A percentile compares a stretch with the other conserved stretches of the same genome.
phyloP scores from a whole-genome alignment of 2,113 vertebrate genomes.

The Mus pahari region DNA sequence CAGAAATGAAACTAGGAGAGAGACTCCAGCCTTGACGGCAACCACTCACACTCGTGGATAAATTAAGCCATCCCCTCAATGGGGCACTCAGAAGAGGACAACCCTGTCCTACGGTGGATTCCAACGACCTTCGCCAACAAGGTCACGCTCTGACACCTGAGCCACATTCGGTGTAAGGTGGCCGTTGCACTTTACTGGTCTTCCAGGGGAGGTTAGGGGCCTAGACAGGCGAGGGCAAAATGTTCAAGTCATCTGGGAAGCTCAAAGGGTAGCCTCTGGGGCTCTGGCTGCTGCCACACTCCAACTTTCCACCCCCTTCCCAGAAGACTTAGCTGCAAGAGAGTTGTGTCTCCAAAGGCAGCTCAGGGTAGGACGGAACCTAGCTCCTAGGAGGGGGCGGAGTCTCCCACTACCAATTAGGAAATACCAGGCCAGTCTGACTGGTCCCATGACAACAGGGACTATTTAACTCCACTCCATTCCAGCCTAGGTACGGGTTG shows the following conservation, averaged over 20 bases:
- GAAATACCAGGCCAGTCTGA: not conserved
- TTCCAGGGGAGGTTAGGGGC: not conserved
- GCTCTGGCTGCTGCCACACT: rapidly evolving
- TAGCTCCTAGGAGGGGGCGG: not conserved
- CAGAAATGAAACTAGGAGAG: not conserved
- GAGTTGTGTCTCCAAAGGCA: rapidly evolving
- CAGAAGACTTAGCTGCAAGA: not conserved
- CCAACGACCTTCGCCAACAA: not conserved
- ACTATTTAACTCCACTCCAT: too few species aligned
- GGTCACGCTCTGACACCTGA: rapidly evolving
- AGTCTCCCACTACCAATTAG: not conserved
- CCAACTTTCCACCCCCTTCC: not conserved
- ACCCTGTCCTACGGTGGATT: not conserved
- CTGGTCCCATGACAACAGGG: not conserved
- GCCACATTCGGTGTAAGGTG: rapidly evolving
- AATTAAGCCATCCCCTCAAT: rapidly evolving
- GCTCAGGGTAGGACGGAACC: too few species aligned
- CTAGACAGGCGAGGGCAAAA: not conserved
- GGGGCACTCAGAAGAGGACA: rapidly evolving
- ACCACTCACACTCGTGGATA: too few species aligned
- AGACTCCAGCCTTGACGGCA: not conserved
- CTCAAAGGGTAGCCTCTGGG: not conserved
- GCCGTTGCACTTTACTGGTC: rapidly evolving
- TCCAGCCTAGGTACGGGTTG: not conserved
- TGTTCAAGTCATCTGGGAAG: not conserved